Evolutionary conservation across 1,140 invertebrate genomes (phyloP).

Genomic region (Octopus bimaculoides): DNA sequence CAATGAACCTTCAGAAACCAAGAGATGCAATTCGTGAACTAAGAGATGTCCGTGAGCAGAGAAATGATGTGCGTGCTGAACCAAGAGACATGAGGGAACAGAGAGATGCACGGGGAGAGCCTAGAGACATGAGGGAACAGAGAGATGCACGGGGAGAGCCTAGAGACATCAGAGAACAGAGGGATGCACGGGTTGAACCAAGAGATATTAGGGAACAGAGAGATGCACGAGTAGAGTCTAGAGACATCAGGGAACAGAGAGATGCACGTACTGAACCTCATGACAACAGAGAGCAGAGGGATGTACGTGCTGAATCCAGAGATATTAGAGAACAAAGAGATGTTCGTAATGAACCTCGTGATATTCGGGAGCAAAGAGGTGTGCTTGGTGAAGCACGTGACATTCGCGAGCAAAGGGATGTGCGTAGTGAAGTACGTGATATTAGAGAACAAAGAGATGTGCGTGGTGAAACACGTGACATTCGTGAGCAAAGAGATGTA

Average conservation of each 20-base stretch:
- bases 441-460: not conserved
- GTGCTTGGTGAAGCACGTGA: not conserved
- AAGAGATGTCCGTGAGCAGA: not conserved
- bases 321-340: not conserved
- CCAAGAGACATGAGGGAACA: not conserved
- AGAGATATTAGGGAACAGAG: not conserved
- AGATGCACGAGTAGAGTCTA: not conserved
- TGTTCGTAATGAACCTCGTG: not conserved
- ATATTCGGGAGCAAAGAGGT: slow-evolving; percentile 2
- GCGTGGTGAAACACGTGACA: not conserved
- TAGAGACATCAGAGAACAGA: not conserved
- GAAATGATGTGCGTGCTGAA: not conserved
- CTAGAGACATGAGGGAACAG: not conserved
- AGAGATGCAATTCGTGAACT: not conserved
- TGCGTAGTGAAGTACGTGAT: not conserved
- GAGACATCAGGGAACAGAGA: not conserved
- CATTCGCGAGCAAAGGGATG: not conserved
- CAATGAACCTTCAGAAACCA: not conserved
- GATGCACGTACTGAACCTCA: not conserved
- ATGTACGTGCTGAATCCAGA: not conserved
- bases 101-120: not conserved
- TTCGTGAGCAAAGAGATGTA: not conserved
- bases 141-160: not conserved
- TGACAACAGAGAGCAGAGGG: not conserved
- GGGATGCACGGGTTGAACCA: not conserved